Percentiles rank a stretch among this genome's conserved stretches.
These are phyloP conservation scores for Salticus scenicus DNA, from an alignment of 2,888 invertebrate species.

Conservation along the genomic window DNA sequence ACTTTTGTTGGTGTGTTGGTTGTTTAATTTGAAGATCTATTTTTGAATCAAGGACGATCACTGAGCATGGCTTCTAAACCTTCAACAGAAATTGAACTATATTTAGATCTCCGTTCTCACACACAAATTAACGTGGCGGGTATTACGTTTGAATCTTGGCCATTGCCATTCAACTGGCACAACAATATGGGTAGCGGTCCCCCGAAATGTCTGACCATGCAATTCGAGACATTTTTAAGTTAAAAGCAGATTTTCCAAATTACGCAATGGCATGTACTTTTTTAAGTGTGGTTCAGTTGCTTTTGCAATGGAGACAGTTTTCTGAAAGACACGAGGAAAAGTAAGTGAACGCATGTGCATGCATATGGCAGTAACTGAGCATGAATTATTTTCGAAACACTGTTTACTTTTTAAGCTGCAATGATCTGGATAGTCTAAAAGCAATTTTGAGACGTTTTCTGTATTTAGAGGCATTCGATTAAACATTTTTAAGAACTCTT, in stretches of 20 bases:
- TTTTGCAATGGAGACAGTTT: conserved; percentile 45
- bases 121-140: conserved; percentile 50
- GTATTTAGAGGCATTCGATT: too few species aligned
- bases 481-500: too few species aligned
- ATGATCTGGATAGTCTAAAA: too few species aligned
- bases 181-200: conserved; percentile 16
- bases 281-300: conserved; percentile 50
- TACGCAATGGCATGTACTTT: conserved; percentile 49
- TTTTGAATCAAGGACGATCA: conserved; percentile 53
- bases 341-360: too few species aligned
- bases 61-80: conserved; percentile 27
- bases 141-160: conserved; percentile 41
- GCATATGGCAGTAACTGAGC: too few species aligned
- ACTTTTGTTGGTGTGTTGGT: neutral
- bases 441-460: too few species aligned
- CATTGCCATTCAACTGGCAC: conserved; percentile 27
- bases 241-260: neutral
- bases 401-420: too few species aligned
- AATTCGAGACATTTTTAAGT: neutral
- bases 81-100: conserved; percentile 35
- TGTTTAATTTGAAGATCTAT: conserved; percentile 31
- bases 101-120: conserved; percentile 47
- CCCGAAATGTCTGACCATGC: neutral
- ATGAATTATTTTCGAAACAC: too few species aligned
- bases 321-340: neutral